Base-by-base conservation (phyloP, 2,113 vertebrate genomes). In the Phoenicopterus ruber region DNA sequence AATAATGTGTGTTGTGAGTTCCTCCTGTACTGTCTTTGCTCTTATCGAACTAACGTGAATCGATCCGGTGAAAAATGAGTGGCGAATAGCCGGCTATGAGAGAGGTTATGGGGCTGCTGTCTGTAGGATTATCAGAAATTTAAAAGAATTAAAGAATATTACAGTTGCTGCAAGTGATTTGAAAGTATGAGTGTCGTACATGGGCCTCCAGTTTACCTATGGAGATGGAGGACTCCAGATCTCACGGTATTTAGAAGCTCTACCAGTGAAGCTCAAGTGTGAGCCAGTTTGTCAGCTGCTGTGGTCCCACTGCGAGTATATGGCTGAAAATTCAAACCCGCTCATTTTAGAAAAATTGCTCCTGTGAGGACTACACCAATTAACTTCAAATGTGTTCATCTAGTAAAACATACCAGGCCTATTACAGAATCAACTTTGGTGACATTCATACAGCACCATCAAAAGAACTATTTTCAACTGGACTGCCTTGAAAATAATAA, bases 31-130 rank as follows among this genome's bases (percentile, higher is more conserved):
- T 13, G 13, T 25, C 59, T 78, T 34, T 29, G 47, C 17, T 52
- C 17, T 58, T 29, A 19, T 1, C 1, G 2, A 69, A 9, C 19
- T 9, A 17, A 21, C 3, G 6, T 1, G 4, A 58, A 34, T 9
- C 42, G 46, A 40, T 50, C 8, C 5, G 0, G 34, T 82, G 70
- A 40, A 26, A 79, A 42, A 58, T 40, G 26, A 29, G 16, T 8
- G 61, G n/a, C 6, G 3, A 73, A 18, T 22, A 29, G 2, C 1
- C 1, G 2, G 7, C 44, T 14, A 7, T 21, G 74, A 36, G 52
- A 40, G 65, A 4, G 12, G 17, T 31, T n/a, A 32, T 38, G 40
- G 17, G 55, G 10, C 62, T 69, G 16, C 59, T 74, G 32, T 13
- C 34, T n/a, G 6, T 50, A 8, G 38, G 50, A 13, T n/a, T 38